Evolutionary conservation across 2,888 invertebrate species (phyloP), one percentile per base, ranked within the genome.

Genomic region (Tanypteryx hageni): DNA sequence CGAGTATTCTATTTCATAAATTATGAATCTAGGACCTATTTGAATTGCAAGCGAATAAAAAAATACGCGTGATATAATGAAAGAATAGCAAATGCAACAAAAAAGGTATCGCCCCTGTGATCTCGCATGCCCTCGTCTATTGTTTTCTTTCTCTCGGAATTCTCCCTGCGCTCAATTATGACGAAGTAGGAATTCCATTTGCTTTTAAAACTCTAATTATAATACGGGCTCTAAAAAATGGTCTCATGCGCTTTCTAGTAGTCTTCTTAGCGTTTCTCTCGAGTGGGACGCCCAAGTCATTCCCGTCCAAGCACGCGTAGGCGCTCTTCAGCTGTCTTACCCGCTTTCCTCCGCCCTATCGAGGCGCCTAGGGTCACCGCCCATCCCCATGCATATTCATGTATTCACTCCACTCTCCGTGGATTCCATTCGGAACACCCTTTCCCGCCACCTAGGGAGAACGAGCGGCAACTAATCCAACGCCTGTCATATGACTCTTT

Each of bases 301-400:
- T 7, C 76, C 22, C 22, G 22, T 76, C 76, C 27, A 27, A 76
- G 27, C 22, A 76, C 76, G 76, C 76, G 76, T 76, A 11, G 76
- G 76, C 76, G 76, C 27, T 76, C 76, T 76, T 76, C 76, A 76
- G 27, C 76, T 76, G 76, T 76, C 76, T 76, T 76, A 27, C 10
- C 22, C 5, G 1, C 3, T 44, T 44, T 44, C 44, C 44, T 44
- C 44, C 44, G 5, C n/a, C n/a, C 68, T 76, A 22, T 14, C 13
- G 76, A 76, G 27, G 76, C 27, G 22, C 76, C 76, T 76, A 76
- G 76, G 27, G 76, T 76, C 76, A 27, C 76, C 76, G 76, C 76
- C 76, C 76, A 76, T 76, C 76, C 11, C 76, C 76, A 76, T 76
- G 76, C 76, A 76, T 76, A 76, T 76, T 76, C 76, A 76, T 76